Evolutionary conservation across 2,797 vertebrate species (phyloP).

Genomic region (Lacerta viridis): DNA sequence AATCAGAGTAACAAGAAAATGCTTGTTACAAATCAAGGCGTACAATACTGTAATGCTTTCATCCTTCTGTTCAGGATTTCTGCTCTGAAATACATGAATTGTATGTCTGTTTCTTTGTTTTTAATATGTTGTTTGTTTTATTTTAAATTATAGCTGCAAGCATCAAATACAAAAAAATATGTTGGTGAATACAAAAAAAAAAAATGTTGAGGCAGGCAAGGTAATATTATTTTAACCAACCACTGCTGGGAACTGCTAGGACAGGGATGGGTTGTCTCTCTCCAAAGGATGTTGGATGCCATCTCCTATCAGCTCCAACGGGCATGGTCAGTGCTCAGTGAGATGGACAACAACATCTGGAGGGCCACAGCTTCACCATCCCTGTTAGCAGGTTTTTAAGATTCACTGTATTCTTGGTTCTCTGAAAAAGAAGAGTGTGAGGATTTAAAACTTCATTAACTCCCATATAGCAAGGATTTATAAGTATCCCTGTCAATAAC

Average conservation of each 20-base stretch:
- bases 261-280: too few relatives aligned
- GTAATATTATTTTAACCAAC: not conserved
- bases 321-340: too few relatives aligned
- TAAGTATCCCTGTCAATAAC: not conserved
- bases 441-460: not conserved
- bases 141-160: not conserved
- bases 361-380: too few relatives aligned
- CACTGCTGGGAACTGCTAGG: not conserved
- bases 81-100: slow-evolving; percentile 77
- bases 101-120: not conserved
- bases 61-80: slow-evolving; percentile 82
- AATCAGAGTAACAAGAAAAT: slow-evolving; percentile 92
- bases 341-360: too few relatives aligned
- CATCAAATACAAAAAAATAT: not conserved
- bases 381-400: not conserved
- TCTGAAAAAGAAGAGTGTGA: not conserved
- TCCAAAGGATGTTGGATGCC: too few relatives aligned
- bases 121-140: not conserved
- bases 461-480: not conserved
- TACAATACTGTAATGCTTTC: slow-evolving; percentile 86
- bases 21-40: slow-evolving; percentile 89
- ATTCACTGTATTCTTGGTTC: not conserved
- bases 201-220: not conserved
- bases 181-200: not conserved
- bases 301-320: too few relatives aligned